phyloP scores from a whole-genome alignment of 1,140 invertebrate species.

The Tetraneura akinire region DNA sequence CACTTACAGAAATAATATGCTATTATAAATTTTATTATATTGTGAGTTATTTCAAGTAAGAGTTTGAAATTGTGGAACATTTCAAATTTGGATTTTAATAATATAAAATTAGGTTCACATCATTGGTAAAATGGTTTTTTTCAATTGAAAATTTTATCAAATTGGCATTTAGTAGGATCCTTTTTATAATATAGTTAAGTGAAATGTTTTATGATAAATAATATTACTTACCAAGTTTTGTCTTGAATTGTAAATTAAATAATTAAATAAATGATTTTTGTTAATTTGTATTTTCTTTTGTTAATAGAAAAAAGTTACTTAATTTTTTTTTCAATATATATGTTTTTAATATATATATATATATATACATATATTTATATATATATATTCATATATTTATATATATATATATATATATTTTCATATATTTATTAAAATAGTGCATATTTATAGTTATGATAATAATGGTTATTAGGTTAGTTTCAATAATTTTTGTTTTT shows the following conservation, averaged over 20 bases:
- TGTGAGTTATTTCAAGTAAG: constrained; percentile 50
- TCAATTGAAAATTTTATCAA: constrained; percentile 34
- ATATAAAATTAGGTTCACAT: constrained; percentile 36
- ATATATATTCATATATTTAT: not conserved
- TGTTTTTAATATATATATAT: no score
- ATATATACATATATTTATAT: not conserved
- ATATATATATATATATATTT: not conserved
- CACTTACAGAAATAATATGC: constrained; percentile 29
- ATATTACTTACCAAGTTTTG: constrained; percentile 50
- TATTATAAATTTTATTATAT: constrained; percentile 47
- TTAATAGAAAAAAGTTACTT: constrained; percentile 32
- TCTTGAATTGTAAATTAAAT: constrained; percentile 41
- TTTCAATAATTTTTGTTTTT: constrained; percentile 22
- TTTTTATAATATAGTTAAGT: constrained; percentile 46
- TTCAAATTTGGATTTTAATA: constrained; percentile 48
- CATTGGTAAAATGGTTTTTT: constrained; percentile 32
- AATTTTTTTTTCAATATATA: constrained; percentile 34
- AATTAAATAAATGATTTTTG: constrained; percentile 40
- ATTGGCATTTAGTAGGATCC: constrained; percentile 23
- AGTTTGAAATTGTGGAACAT: constrained; percentile 33
- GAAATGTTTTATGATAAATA: constrained; percentile 36
- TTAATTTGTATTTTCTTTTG: constrained; percentile 44
- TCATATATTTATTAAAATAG: not conserved
- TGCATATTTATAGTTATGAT: constrained; percentile 25
- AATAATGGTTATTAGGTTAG: constrained; percentile 21